phyloP scores from a whole-genome alignment of 2,113 vertebrate species.

The Cranoglanis bouderius region DNA sequence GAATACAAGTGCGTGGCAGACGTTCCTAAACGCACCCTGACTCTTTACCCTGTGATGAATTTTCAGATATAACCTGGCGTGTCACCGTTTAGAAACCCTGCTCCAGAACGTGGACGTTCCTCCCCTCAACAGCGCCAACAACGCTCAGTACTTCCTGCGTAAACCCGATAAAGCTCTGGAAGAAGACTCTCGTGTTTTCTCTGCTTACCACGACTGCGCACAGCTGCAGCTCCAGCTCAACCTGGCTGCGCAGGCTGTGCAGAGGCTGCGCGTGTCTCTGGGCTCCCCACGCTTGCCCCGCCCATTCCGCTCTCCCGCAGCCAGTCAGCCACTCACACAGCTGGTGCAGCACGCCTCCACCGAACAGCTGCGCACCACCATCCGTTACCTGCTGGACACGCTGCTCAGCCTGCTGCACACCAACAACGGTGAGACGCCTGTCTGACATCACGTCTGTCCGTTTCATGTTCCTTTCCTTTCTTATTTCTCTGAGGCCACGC shows the following conservation, averaged over 20 bases:
- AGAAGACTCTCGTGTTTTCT: constrained; percentile 96
- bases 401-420: constrained; percentile 95
- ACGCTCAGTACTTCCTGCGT: constrained; percentile 95
- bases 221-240: constrained; percentile 97
- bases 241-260: constrained; percentile 94
- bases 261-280: constrained; percentile 89
- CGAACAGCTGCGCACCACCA: constrained; percentile 94
- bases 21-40: background rate
- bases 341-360: constrained; percentile 92
- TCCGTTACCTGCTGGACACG: constrained; percentile 95
- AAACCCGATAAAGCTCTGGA: constrained; percentile 98
- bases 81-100: constrained; percentile 94
- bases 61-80: constrained; percentile 93
- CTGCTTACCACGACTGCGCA: constrained; percentile 97
- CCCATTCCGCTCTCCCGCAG: constrained; percentile 66
- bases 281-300: constrained; percentile 78
- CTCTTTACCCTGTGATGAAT: background rate
- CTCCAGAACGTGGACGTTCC: constrained; percentile 96
- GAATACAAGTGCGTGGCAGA: background rate
- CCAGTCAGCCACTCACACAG: constrained; percentile 71
- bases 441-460: too few relatives aligned
- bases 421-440: constrained; percentile 85
- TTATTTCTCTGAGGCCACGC: background rate
- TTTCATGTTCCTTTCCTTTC: background rate
- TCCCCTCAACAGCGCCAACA: constrained; percentile 96